Base-by-base conservation (phyloP, 2,888 invertebrate genomes). In the Acleris laterana region DNA sequence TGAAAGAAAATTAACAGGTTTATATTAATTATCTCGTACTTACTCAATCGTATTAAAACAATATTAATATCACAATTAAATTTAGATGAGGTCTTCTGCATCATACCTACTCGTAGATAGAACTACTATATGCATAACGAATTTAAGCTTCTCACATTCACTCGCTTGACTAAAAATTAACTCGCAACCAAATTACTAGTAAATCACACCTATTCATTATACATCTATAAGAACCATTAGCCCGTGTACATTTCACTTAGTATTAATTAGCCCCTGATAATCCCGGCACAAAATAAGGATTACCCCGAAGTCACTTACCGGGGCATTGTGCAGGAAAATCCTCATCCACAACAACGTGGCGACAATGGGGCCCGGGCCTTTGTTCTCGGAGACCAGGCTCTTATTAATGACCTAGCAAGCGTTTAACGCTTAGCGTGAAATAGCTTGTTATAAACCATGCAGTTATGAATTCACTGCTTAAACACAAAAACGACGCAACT, bases 361-460 rank as follows among this genome's bases (percentile, higher is more conserved):
- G 28, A 66, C 66, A 66, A 66, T 66, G 51, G 62, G 9, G 57
- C 61, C 49, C 55, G 19, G 17, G 42, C 56, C 38, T 62, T 66
- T 66, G 66, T 66, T 66, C 46, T 50, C 22, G 19, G 51, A 19
- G 32, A 17, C 61, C 61, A 44, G 16, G 56, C 62, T 57, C 62
- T 66, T 66, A 62, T 66, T 66, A 66, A 66, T 62, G 66, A 62
- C 62, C 66, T 62, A 57, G 52, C 61, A 61, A 56, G n/a, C 66
- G 66, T 51, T 66, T 62, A 57, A 56, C 48, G 57, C 66, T 58
- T 44, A 44, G 57, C 50, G 55, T 25, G 44, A 64, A 65, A 65
- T 65, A 57, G 57, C 57, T 46, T 17, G 57, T 11, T 20, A 19
- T 32, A 53, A 53, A 53, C 19, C 38, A 38, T 19, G 19, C 32